Conservation (phyloP, 2,797 vertebrate genomes). For the Acrossocheilus wenchowensis region DNA sequence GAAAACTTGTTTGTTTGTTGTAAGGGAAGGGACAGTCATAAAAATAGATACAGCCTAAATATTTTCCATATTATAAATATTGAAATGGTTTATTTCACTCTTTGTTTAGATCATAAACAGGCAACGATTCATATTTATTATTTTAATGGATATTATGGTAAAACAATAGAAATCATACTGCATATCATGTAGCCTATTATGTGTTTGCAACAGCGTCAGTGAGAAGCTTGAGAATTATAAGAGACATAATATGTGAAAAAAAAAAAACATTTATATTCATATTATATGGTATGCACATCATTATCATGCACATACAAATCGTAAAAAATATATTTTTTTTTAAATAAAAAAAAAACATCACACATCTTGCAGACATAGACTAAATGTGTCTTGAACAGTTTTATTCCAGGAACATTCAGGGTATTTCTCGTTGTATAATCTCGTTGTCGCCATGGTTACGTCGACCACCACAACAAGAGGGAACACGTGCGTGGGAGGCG, state of each 20-base stretch:
- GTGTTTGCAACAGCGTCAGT: background rate
- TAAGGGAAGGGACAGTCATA: no score
- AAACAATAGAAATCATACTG: background rate
- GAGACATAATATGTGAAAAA: background rate
- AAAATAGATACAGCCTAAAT: background rate
- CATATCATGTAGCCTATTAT: background rate
- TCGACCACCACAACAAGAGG: background rate
- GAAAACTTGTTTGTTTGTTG: background rate
- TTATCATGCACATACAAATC: background rate
- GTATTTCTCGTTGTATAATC: background rate
- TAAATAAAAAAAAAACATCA: background rate
- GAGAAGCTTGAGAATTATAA: background rate
- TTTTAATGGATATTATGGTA: background rate
- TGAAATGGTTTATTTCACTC: background rate
- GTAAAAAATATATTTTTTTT: no score
- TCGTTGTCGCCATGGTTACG: constrained; percentile 37
- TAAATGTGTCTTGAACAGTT: background rate
- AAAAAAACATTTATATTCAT: no score
- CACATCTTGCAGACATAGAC: background rate
- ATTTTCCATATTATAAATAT: background rate
- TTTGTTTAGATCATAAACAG: background rate
- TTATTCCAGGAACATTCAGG: background rate
- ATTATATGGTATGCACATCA: background rate
- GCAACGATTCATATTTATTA: background rate
- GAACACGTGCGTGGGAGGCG: constrained; percentile 18